Base-by-base conservation (phyloP, 2,888 invertebrate species). In the Parapristionchus giblindavisi region DNA sequence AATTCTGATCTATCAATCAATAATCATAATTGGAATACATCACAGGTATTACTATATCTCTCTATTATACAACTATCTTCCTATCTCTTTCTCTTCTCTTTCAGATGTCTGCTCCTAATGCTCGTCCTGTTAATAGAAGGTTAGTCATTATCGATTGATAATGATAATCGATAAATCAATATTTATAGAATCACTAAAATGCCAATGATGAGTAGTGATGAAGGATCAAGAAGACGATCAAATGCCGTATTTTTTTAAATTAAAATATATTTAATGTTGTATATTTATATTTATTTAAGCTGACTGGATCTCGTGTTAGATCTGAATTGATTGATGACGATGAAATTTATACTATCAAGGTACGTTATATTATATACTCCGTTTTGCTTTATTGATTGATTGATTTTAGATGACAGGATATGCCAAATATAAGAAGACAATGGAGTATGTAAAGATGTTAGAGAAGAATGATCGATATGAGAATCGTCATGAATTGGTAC, bases 41-140 rank as follows among this genome's bases (percentile, higher is more conserved):
- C n/a, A n/a, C n/a, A n/a, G n/a, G n/a, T n/a, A n/a, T n/a, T 63
- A 63, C 38, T 60, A 34, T 24, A 58, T 32, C 5, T 38, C 21
- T n/a, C 2, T 24, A 60, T 60, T 60, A 0, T 14, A 2, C 4
- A n/a, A 3, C 38, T n/a, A n/a, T n/a, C n/a, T n/a, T n/a, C n/a
- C n/a, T n/a, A n/a, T n/a, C n/a, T 21, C 24, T 29, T 36, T 60
- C 36, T n/a, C 1, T 60, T n/a, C 38, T n/a, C 5, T 38, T 60
- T n/a, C 60, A 60, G 60, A 60, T 63, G 63, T 4, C 27, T 40
- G 63, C 63, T 40, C 63, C 63, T 32, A 38, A 40, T 40, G 38
- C 43, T 17, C 27, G 36, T 17, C 6, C 63, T 24, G 8, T 38
- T 34, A 14, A 24, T 6, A 63, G 63, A 63, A 38, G 63, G 63